Evolutionary conservation across 2,888 invertebrate species (phyloP).

Genomic region (Amphipoea oculea): DNA sequence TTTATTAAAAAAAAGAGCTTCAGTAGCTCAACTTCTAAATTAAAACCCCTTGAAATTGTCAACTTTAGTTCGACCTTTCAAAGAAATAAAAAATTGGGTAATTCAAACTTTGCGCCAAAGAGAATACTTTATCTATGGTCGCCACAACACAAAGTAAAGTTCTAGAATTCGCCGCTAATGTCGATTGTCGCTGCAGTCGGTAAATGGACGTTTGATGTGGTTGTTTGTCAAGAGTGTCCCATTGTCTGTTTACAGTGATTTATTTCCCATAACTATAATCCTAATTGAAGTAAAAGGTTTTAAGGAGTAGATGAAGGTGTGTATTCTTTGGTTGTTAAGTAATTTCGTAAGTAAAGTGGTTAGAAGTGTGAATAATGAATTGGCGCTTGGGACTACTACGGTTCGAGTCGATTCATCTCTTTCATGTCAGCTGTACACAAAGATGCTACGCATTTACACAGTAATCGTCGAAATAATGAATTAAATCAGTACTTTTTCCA

Average conservation of each 20-base stretch:
- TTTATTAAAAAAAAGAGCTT: not conserved
- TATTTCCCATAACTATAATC: slow-evolving; percentile 86
- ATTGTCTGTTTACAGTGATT: slow-evolving; percentile 92
- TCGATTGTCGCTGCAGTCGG: slow-evolving; percentile 91
- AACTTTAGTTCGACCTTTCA: not conserved
- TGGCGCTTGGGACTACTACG: slow-evolving; percentile 85
- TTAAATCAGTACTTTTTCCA: slow-evolving; percentile 82
- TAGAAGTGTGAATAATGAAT: slow-evolving; percentile 72
- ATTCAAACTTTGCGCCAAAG: slow-evolving; percentile 38
- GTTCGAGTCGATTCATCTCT: slow-evolving; percentile 84
- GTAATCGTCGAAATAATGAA: slow-evolving; percentile 84
- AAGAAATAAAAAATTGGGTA: not conserved
- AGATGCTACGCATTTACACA: slow-evolving; percentile 88
- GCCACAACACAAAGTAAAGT: slow-evolving; percentile 79
- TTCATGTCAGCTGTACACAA: slow-evolving; percentile 90
- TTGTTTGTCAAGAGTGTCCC: slow-evolving; percentile 92
- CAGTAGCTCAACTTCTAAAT: not conserved
- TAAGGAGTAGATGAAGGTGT: slow-evolving; percentile 93
- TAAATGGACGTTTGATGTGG: slow-evolving; percentile 92
- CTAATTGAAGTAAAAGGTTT: slow-evolving; percentile 86
- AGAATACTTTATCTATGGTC: slow-evolving; percentile 75
- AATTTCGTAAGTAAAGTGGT: slow-evolving; percentile 66
- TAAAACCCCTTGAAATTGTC: not conserved
- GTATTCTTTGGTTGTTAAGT: slow-evolving; percentile 67
- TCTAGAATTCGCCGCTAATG: slow-evolving; percentile 81